A percentile compares a stretch with the other conserved stretches of the same genome.
These are phyloP conservation scores for Chorisops tibialis DNA, from an alignment of 2,888 invertebrate species.

Conservation along the genomic window DNA sequence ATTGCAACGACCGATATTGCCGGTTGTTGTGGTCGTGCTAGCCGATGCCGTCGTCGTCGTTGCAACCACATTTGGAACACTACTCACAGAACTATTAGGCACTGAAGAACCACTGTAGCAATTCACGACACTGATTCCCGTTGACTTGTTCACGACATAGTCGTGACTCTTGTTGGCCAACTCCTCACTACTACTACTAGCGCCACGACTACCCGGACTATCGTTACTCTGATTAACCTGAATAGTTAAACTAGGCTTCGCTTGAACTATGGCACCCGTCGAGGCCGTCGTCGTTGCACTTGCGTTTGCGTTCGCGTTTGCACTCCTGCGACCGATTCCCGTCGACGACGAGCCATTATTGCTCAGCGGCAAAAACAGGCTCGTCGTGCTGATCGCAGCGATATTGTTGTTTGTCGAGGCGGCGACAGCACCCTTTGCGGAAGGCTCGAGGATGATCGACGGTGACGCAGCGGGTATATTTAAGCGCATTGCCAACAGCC, in stretches of 20 bases:
- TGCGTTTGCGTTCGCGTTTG: not conserved
- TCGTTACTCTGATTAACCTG: constrained; percentile 45
- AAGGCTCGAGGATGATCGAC: constrained; percentile 12
- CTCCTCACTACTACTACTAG: not conserved
- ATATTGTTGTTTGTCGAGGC: not conserved
- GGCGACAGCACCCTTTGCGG: constrained; percentile 12
- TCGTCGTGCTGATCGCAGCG: constrained; percentile 31
- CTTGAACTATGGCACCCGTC: constrained; percentile 37
- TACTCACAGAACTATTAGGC: constrained; percentile 29
- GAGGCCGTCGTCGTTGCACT: constrained; percentile 6
- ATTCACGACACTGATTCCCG: constrained; percentile 49
- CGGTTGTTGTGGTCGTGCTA: constrained; percentile 2
- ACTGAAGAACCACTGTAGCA: constrained; percentile 40
- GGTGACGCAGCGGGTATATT: constrained; percentile 44
- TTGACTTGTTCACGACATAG: constrained; percentile 19
- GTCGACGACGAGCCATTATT: constrained; percentile 4
- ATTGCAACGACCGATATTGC: constrained; percentile 1
- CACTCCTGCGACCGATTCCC: not conserved
- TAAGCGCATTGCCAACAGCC: constrained; percentile 44
- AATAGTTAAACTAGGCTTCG: constrained; percentile 49
- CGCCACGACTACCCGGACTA: constrained; percentile 21
- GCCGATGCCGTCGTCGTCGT: constrained; percentile 15
- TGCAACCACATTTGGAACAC: constrained; percentile 20
- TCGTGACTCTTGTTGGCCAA: not conserved
- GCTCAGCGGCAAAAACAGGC: constrained; percentile 41